phyloP scores from a whole-genome alignment of 2,888 invertebrate species.

The Meta bourneti region DNA sequence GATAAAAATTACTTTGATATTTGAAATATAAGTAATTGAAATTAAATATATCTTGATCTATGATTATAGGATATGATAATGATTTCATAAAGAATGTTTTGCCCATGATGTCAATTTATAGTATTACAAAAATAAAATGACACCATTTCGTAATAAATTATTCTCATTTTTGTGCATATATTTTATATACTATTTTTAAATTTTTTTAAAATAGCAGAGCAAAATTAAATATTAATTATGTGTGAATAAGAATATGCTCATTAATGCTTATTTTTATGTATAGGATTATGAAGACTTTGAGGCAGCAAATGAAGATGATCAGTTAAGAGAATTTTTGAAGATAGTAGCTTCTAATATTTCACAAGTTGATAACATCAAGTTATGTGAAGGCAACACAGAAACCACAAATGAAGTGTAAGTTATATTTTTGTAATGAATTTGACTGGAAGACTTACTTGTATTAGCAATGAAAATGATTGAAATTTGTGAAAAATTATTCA shows the following conservation, averaged over 20 bases:
- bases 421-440: neutral
- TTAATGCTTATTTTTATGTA: neutral
- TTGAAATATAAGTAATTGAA: no score
- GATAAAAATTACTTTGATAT: no score
- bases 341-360: slow-evolving; percentile 80
- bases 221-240: neutral
- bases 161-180: neutral
- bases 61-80: no score
- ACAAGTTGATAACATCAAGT: slow-evolving; percentile 1
- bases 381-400: slow-evolving; percentile 17
- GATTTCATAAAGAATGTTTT: no score
- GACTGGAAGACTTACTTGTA: neutral
- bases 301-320: slow-evolving; percentile 93
- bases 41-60: no score
- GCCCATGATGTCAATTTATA: no score
- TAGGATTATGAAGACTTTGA: slow-evolving; percentile 96
- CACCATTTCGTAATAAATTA: no score
- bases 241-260: neutral
- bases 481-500: neutral
- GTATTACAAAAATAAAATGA: no score
- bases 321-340: slow-evolving; percentile 92
- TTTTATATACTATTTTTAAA: neutral
- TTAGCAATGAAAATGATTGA: neutral
- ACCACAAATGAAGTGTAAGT: slow-evolving; percentile 42
- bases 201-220: neutral